phyloP scores from a whole-genome alignment of 2,113 vertebrate species.

The Lepisosteus osseus region DNA sequence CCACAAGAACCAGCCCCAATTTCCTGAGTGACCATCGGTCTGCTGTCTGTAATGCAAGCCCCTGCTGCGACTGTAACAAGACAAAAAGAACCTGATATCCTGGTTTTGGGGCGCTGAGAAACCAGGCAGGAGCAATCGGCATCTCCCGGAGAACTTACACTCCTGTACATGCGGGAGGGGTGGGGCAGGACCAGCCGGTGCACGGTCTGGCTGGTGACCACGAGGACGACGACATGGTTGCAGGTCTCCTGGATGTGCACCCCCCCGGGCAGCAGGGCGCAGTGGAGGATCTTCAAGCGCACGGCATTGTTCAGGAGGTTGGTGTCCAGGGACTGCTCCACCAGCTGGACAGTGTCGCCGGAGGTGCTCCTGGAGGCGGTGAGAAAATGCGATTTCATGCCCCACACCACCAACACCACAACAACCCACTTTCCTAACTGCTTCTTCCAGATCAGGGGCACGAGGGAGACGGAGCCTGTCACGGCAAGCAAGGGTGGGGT shows the following conservation, averaged over 20 bases:
- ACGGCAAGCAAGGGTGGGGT: not conserved
- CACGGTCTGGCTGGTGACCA: conserved; percentile 80
- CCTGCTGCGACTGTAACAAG: too few species aligned
- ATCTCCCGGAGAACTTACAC: conserved; percentile 66
- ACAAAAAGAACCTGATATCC: too few species aligned
- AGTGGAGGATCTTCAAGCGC: conserved; percentile 73
- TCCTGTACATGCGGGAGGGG: conserved; percentile 81
- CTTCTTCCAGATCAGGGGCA: too few species aligned
- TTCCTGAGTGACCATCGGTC: too few species aligned
- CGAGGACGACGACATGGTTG: conserved; percentile 75
- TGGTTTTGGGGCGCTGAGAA: not conserved
- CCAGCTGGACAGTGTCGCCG: conserved; percentile 76
- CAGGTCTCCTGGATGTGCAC: conserved; percentile 82
- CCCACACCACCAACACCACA: not conserved
- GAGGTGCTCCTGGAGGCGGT: conserved; percentile 70
- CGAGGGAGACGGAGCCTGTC: too few species aligned
- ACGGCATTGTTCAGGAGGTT: conserved; percentile 83
- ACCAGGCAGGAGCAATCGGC: not conserved
- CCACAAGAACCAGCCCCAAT: too few species aligned
- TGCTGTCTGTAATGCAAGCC: too few species aligned
- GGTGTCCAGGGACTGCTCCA: conserved; percentile 84
- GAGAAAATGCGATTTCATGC: not conserved
- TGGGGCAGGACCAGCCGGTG: conserved; percentile 86
- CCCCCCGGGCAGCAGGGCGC: conserved; percentile 75
- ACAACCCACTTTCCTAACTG: not conserved